Base-by-base conservation (phyloP, 2,888 invertebrate genomes). In the Spisula solida region DNA sequence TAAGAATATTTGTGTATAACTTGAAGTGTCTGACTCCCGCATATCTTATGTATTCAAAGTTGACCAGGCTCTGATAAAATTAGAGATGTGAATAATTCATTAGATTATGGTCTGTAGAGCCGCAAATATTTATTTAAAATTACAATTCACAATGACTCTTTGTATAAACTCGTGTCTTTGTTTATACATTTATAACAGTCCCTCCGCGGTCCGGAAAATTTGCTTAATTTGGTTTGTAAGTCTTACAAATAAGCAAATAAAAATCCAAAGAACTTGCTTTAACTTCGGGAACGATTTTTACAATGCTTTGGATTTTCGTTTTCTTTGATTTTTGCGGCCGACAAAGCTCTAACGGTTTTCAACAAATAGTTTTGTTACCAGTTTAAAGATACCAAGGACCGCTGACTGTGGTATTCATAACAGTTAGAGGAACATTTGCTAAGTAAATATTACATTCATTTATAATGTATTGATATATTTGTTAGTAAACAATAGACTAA, bases 251-350 rank as follows among this genome's bases (percentile, higher is more conserved):
- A 56, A 41, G 78, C 48, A 88, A 88, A 80, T 60, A 60, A 5
- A 83, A 85, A 83, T 66, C 66, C 78, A 88, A 78, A 34, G 88
- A 56, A 81, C 82, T 86, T 79, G 60, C 55, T 80, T 48, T 55
- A 78, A 86, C 34, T 60, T 34, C 56, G 47, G 82, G 18, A 82
- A 88, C 29, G 31, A 82, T 78, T 84, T 81, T 34, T 80, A 56
- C 55, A 55, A 70, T 34, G 81, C 78, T 84, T 88, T 88, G 88
- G 84, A 41, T 88, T 88, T 88, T 88, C 55, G 29, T 41, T 83
- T 87, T 87, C 87, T 87, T 88, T 88, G 88, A 88, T 88, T 88
- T 88, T 48, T 34, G 82, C 87, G 78, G 82, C 31, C 25, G 29
- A 31, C 47, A 47, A 41, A 78, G 70, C 55, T 87, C 79, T 55